Evolutionary conservation across 2,113 vertebrate species (phyloP), one percentile per base, ranked within the genome.

Genomic region (Neofelis nebulosa): DNA sequence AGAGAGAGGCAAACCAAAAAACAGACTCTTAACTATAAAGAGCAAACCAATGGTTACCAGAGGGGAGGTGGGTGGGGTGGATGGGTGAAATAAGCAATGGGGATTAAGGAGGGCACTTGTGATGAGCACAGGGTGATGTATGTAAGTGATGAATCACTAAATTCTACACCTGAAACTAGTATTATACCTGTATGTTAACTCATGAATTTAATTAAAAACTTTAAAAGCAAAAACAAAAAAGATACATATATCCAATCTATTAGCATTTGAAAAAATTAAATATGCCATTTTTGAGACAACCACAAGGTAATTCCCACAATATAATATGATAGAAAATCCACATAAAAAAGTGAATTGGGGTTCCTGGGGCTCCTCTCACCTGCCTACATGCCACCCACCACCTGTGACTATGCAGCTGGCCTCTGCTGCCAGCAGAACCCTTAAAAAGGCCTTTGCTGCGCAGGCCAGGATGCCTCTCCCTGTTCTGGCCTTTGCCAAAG

Each of bases 371-470:
- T 78, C 27, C 2, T 1, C 41, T 18, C 74, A 78, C 14, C 41
- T 31, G 14, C 74, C 41, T 29, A 2, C 27, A 9, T 4, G 29
- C 74, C 7, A 4, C 38, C 25, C 7, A 48, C 41, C 7, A 8
- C 38, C 73, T 45, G 38, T 76, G 38, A 76, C 25, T 45, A 11
- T 66, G 73, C 7, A 27, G 13, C 73, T 76, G 23, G 13, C 73
- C 38, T 99, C 99, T 99, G 73, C 99, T 98, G 23, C 38, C 21
- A 27, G 73, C 13, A 15, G 38, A 76, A 38, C 38, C 13, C 15
- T 31, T 27, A 27, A 7, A 48, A 31, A 41, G 7, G 41, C 27
- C 41, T 15, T 76, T 18, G 25, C 95, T 76, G 0, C 10, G 14
- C 14, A 29, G 7, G 74, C 14, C 3, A 14, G 41, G 15, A 29